Base-by-base conservation (phyloP, 2,113 vertebrate genomes). In the Dipodomys merriami region DNA sequence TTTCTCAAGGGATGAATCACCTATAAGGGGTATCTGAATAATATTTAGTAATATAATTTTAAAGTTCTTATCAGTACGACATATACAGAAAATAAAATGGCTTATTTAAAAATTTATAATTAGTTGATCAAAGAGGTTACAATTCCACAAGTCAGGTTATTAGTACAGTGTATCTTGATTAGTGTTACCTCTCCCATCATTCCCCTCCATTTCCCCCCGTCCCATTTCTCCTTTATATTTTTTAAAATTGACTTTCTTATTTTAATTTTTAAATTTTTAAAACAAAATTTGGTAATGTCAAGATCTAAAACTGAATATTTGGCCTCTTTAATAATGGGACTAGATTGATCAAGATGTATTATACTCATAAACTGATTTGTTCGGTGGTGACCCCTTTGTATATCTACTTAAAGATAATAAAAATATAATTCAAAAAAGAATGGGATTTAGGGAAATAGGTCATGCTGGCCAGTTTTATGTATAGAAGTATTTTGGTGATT, bases 41-140 rank as follows among this genome's bases (percentile, higher is more conserved):
- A 44, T 91, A 87, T 67, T 68, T 87, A 79, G 79, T 83, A 87
- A 93, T 65, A 23, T 12, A 62, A 6, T 91, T 71, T 94, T 46
- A 86, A n/a, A 83, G 77, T 12, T 91, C 19, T 27, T 18, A 87
- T 78, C 27, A 12, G 5, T 88, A 44, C 18, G 8, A 46, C 8
- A 64, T 85, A 68, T 9, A 49, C 33, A 22, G 69, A 62, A 68
- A 68, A 35, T 74, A 69, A 85, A 85, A n/a, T 85, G 13, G 13
- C 53, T 57, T 57, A 57, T 57, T 57, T 16, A 57, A 57, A 57
- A 16, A 57, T 57, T 57, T 15, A 15, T 15, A 57, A 57, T 11
- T 57, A 57, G 53, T 57, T 57, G 15, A 57, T 15, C 53, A 57
- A 57, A 57, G 53, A 57, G 53, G 53, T 57, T 57, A 57, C 15